These are phyloP conservation scores for Hydractinia echinata DNA, from an alignment of 30 jellyfish, hydroid and myxozoan genomes.

Conservation along the genomic window DNA sequence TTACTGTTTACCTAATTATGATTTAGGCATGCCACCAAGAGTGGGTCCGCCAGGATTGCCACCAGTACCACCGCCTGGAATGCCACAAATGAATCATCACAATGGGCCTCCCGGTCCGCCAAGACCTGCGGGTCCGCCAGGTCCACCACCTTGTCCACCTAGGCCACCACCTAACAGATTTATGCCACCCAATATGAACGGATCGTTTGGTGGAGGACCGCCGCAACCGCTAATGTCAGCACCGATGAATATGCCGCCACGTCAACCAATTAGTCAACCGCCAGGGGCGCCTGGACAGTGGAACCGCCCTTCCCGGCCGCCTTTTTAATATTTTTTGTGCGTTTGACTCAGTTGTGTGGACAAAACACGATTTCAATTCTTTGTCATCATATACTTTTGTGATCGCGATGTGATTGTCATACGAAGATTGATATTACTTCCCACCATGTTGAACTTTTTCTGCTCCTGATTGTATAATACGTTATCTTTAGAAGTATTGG, in stretches of 20 bases:
- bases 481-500: no score
- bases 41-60: constrained; percentile 39
- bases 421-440: no score
- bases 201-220: background rate
- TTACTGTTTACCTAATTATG: background rate
- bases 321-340: background rate
- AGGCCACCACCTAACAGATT: background rate
- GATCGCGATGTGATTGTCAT: no score
- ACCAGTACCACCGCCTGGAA: constrained; percentile 40
- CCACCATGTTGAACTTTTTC: no score
- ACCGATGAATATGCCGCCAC: constrained; percentile 24
- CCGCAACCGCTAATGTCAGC: constrained; percentile 25
- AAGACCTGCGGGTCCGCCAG: background rate
- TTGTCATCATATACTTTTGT: no score
- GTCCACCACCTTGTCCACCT: background rate
- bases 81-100: constrained; percentile 31
- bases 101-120: background rate
- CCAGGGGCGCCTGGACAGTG: constrained; percentile 28
- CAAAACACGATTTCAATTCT: no score
- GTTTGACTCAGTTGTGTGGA: background rate
- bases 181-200: background rate
- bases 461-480: no score
- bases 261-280: constrained; percentile 12
- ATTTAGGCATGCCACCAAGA: constrained; percentile 15
- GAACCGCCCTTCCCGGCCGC: constrained; percentile 39